Evolutionary conservation across 53 echinoderm and acorn worm genomes (phyloP).

Genomic region (Echinarachnius parma): DNA sequence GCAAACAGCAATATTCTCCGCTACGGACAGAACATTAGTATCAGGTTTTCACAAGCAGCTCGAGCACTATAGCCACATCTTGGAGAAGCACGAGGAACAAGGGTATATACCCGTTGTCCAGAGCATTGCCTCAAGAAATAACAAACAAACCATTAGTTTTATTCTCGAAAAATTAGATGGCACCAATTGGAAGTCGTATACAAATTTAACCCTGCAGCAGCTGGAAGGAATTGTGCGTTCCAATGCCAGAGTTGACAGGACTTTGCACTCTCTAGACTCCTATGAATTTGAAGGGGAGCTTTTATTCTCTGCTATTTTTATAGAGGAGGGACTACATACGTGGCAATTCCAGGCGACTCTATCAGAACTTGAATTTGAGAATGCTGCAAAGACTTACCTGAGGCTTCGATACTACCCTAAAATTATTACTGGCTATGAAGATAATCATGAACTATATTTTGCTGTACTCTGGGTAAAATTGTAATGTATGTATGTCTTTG

Average conservation of each 20-base stretch:
- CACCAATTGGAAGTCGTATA: conserved; percentile 69
- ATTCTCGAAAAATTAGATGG: conserved; percentile 54
- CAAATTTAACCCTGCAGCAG: conserved; percentile 56
- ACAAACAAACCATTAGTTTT: conserved; percentile 57
- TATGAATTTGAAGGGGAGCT: conserved; percentile 53
- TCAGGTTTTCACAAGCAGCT: conserved; percentile 40
- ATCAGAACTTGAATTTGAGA: conserved; percentile 16
- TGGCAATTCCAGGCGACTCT: conserved; percentile 37
- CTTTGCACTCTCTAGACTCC: conserved; percentile 69
- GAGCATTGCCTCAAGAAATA: conserved; percentile 55
- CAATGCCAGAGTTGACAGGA: conserved; percentile 66
- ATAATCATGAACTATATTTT: conserved; percentile 9
- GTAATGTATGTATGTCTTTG: too few species aligned
- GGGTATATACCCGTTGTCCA: conserved; percentile 60
- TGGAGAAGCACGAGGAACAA: conserved; percentile 26
- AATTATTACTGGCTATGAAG: conserved; percentile 30
- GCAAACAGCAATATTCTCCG: conserved; percentile 55
- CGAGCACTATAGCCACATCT: conserved; percentile 32
- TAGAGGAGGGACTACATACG: conserved; percentile 46
- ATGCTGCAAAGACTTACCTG: conserved; percentile 24
- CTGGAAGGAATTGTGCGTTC: conserved; percentile 56
- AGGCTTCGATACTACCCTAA: conserved; percentile 16
- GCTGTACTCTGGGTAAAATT: conserved; percentile 45
- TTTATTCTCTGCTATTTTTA: conserved; percentile 81
- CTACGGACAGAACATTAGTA: conserved; percentile 9